A percentile compares a stretch with the other conserved stretches of the same genome.
phyloP scores from a whole-genome alignment of 2,797 vertebrate genomes.

The Anguilla obscura region DNA sequence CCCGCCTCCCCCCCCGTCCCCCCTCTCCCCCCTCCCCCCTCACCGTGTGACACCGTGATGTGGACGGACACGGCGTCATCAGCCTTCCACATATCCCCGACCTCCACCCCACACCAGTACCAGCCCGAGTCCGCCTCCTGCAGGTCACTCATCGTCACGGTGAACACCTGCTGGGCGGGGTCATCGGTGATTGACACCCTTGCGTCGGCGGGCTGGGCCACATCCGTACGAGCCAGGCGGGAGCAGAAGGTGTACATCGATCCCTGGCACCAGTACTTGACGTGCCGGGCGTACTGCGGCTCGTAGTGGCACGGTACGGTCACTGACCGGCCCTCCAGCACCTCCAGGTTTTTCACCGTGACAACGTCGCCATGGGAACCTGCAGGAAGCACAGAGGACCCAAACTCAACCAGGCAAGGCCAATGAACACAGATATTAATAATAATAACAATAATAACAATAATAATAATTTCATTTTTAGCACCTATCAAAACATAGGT shows the following conservation, averaged over 20 bases:
- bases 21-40: conserved; percentile 36
- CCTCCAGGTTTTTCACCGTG: background rate
- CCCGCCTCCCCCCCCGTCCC: background rate
- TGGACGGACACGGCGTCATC: conserved; percentile 57
- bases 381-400: background rate
- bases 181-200: background rate
- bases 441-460: too few relatives aligned
- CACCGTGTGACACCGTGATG: conserved; percentile 68
- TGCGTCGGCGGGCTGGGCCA: background rate
- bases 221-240: background rate
- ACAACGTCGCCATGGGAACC: background rate
- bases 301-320: background rate
- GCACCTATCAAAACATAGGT: too few relatives aligned
- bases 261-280: conserved; percentile 18
- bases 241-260: background rate
- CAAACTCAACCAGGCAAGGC: background rate
- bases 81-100: conserved; percentile 57
- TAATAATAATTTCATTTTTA: too few relatives aligned
- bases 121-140: conserved; percentile 61
- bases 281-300: background rate
- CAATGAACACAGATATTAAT: background rate
- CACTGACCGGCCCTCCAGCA: background rate
- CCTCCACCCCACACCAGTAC: conserved; percentile 74
- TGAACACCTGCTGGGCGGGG: conserved; percentile 47
- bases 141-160: conserved; percentile 66